These are phyloP conservation scores for Rotaria magnacalcarata DNA, from an alignment of 2,888 invertebrate genomes.

Conservation along the genomic window DNA sequence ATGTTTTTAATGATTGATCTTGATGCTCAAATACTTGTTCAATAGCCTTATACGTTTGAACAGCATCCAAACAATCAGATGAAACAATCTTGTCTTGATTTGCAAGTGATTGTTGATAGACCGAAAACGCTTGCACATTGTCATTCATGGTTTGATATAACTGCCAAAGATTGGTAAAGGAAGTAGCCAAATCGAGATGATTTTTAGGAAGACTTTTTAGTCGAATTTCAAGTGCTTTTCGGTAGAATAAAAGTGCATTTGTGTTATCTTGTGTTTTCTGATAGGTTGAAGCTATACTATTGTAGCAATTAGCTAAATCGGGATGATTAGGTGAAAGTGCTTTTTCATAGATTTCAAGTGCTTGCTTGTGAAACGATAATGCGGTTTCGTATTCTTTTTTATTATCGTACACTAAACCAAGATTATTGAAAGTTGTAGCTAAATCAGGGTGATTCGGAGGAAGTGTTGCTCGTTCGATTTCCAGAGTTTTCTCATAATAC, in stretches of 20 bases:
- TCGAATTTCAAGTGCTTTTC: not conserved
- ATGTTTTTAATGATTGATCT: not conserved
- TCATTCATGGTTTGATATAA: not conserved
- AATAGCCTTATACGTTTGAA: not conserved
- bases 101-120: not conserved
- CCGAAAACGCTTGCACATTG: not conserved
- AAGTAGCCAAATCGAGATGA: not conserved
- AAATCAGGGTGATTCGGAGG: not conserved
- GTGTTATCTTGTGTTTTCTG: not conserved
- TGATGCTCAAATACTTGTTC: not conserved
- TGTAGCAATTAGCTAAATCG: not conserved
- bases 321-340: not conserved
- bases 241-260: not conserved
- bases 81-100: not conserved
- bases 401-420: not conserved
- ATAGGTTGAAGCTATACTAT: not conserved
- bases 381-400: not conserved
- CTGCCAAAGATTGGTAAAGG: not conserved
- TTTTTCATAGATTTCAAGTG: not conserved
- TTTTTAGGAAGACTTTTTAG: not conserved
- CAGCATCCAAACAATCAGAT: not conserved
- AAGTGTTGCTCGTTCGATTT: not conserved
- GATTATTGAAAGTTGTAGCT: not conserved
- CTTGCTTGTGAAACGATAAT: not conserved
- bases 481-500: not conserved